These are phyloP conservation scores for Schizopygopsis malacanthus DNA, from an alignment of 2,797 vertebrate species.

Conservation along the genomic window DNA sequence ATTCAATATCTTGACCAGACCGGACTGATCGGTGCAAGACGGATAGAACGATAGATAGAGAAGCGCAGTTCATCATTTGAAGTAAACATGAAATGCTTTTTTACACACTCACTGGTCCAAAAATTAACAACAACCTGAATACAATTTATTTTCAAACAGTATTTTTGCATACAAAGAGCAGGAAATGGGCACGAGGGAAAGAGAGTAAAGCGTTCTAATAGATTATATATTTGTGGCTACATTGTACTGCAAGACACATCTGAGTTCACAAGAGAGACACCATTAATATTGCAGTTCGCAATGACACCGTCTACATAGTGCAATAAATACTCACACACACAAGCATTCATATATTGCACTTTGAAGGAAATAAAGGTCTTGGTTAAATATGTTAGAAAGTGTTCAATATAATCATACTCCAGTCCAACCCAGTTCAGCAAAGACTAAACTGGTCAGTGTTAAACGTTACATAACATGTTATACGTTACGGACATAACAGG, in stretches of 20 bases:
- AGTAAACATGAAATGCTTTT: background rate
- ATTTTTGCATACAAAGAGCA: slow-evolving; percentile 31
- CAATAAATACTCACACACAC: slow-evolving; percentile 44
- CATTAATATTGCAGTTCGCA: slow-evolving; percentile 50
- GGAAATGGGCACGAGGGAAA: slow-evolving; percentile 30
- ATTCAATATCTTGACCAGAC: too few relatives aligned
- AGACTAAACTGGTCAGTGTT: slow-evolving; percentile 28
- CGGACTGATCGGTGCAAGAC: too few relatives aligned
- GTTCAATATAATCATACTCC: slow-evolving; percentile 17
- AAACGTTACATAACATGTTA: background rate
- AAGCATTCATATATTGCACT: slow-evolving; percentile 65
- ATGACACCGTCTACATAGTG: slow-evolving; percentile 51
- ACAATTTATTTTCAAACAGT: slow-evolving; percentile 13
- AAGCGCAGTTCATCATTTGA: background rate
- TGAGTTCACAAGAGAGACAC: slow-evolving; percentile 52
- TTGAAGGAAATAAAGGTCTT: slow-evolving; percentile 54
- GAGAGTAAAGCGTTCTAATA: slow-evolving; percentile 59
- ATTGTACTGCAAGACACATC: slow-evolving; percentile 63
- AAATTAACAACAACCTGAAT: slow-evolving; percentile 6
- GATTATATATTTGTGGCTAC: slow-evolving; percentile 62
- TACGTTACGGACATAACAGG: slow-evolving; percentile 8
- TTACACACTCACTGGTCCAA: background rate
- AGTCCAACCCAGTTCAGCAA: slow-evolving; percentile 15
- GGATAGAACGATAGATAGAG: background rate
- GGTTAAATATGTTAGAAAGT: slow-evolving; percentile 29